Base-by-base conservation (phyloP, 2,888 invertebrate genomes). In the Micoletzkya japonica region DNA sequence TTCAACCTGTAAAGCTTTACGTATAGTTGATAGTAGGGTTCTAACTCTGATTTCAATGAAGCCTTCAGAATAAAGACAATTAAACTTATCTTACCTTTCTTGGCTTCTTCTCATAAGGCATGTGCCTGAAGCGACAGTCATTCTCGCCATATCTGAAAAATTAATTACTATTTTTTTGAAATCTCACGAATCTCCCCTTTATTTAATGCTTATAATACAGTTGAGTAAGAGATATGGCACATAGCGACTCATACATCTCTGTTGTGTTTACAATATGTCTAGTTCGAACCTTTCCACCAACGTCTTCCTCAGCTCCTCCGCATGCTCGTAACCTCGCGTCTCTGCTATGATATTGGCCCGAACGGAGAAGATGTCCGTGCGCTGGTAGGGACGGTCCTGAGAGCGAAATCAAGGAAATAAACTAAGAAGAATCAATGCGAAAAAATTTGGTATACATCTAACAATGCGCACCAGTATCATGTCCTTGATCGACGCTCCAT, bases 341-440 rank as follows among this genome's bases (percentile, higher is more conserved):
- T 95, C 95, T 81, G 92, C 92, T 0, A 94, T 91, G 26, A 93
- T 92, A 87, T 93, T 78, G 26, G 79, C 79, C 17, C 77, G 71
- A 26, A 83, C 82, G n/a, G 90, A 90, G 85, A 93, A 94, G 69
- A 95, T 92, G 86, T 95, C 94, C 4, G 91, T 90, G 73, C 90
- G 90, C 17, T 95, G 90, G 93, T 94, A 95, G 3, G 95, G 94
- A 60, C 95, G 89, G 86, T 95, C 95, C 86, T 95, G 94, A 87
- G 93, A 91, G 73, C 14, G 32, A 7, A 2, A 57, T 30, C 14
- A 0, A 28, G 2, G 20, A 58, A 20, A 10, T 28, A 58, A 34
- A 34, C 4, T 34, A 17, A n/a, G 20, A 58, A 54, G 26, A 10
- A 17, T 39, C 39, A 17, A 17, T 39, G 39, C 10, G 14, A 7